Evolutionary conservation across 2,888 invertebrate genomes (phyloP), one percentile per base, ranked within the genome.

Genomic region (Zhengitettix transpicula): DNA sequence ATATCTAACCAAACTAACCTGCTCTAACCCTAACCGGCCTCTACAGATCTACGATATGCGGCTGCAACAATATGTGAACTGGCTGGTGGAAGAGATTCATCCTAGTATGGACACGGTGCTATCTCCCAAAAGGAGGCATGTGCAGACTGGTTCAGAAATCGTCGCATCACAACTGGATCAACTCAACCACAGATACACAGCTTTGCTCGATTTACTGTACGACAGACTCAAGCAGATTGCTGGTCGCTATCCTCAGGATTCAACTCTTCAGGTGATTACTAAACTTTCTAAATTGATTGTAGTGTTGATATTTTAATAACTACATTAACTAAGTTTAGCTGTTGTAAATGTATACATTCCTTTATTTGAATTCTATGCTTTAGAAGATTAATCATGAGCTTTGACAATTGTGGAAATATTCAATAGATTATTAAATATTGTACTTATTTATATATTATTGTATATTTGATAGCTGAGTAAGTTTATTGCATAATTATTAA

Each of bases 31-130:
- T 28, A 16, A 17, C 75, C 75, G 71, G 56, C 55, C 58, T 62
- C 72, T 72, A 67, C 84, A 92, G 91, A 89, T 88, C 72, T 89
- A 89, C 80, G 86, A 89, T 73, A 84, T 86, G 71, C 82, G 88
- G 70, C 84, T 91, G 72, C 85, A 87, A 75, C 84, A 86, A 65
- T 95, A 88, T 79, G 81, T 84, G 64, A 90, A 90, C 69, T 82
- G 82, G 75, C 79, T 93, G 65, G 82, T 93, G 72, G 85, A 85
- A 69, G 89, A 89, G 68, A 80, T 85, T 58, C 89, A 89, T 69
- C 89, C 89, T 3, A 88, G 87, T 61, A 72, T 89, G 71, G 89
- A 89, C 75, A 81, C 77, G 62, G 75, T 68, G 64, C 67, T 70
- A 58, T 67, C 68, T 58, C 52, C 47, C 42, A 56, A 44, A 42